These are phyloP conservation scores for Cavia aperea DNA, from an alignment of 2,113 vertebrate species.

Conservation along the genomic window DNA sequence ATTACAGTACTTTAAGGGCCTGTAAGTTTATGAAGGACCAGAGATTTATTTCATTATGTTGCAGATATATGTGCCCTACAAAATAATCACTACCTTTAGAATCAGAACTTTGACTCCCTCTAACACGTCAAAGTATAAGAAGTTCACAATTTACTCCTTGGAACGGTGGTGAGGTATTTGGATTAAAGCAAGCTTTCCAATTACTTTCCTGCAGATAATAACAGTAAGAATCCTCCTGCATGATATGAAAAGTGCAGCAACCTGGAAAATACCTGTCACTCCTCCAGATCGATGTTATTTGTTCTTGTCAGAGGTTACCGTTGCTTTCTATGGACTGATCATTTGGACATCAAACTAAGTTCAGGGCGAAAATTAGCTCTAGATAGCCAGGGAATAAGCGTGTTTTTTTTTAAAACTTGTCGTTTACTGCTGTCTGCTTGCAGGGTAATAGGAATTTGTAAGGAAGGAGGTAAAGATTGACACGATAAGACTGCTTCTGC, in stretches of 20 bases:
- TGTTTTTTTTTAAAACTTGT: neutral
- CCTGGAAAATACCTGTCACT: neutral
- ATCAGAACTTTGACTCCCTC: neutral
- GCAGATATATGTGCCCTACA: neutral
- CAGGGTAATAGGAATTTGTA: neutral
- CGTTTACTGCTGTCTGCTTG: too few species aligned
- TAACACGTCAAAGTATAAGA: neutral
- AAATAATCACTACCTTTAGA: neutral
- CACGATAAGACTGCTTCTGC: neutral
- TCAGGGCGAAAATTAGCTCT: neutral
- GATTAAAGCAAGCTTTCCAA: neutral
- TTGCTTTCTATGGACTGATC: neutral
- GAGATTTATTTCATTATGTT: neutral
- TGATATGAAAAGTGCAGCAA: neutral
- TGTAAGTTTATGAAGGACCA: neutral
- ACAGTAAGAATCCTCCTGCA: neutral
- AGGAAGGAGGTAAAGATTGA: neutral
- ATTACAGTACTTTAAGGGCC: neutral
- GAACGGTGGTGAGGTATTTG: neutral
- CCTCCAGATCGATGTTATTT: neutral
- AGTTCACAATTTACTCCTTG: neutral
- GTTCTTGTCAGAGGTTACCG: neutral
- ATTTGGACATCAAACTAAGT: neutral
- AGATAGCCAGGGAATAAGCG: rapidly evolving
- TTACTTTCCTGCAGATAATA: neutral